A percentile compares a stretch with the other conserved stretches of the same genome.
These are phyloP conservation scores for Clarias magur DNA, from an alignment of 2,113 vertebrate genomes.

Conservation along the genomic window DNA sequence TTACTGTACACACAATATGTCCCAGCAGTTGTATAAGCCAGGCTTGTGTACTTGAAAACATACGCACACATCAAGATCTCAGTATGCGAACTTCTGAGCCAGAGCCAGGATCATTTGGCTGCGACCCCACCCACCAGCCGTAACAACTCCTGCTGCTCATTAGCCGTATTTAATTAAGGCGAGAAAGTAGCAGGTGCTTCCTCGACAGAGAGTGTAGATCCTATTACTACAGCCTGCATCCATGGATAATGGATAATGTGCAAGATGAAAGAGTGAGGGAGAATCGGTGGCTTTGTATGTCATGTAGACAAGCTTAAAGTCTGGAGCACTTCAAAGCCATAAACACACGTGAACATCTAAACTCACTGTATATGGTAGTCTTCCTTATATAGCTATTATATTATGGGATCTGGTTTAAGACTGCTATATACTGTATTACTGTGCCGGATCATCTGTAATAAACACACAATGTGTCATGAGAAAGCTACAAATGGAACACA, in stretches of 20 bases:
- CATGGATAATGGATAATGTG: background rate
- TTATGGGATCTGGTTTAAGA: background rate
- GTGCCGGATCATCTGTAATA: background rate
- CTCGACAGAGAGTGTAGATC: conserved; percentile 20
- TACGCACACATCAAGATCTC: background rate
- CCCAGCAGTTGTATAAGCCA: background rate
- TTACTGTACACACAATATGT: background rate
- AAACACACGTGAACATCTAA: background rate
- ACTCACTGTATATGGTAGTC: background rate
- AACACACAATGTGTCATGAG: background rate
- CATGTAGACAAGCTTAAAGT: conserved; percentile 22
- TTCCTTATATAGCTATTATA: background rate
- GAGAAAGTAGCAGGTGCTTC: conserved; percentile 54
- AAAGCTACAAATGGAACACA: background rate
- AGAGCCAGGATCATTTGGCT: background rate
- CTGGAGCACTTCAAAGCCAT: background rate
- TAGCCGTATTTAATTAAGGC: conserved; percentile 52
- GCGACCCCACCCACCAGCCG: conserved; percentile 20
- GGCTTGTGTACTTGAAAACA: background rate
- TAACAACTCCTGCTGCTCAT: conserved; percentile 45
- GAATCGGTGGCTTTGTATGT: conserved; percentile 21
- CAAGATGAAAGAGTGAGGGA: background rate
- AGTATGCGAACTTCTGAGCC: background rate
- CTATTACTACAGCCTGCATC: conserved; percentile 13
- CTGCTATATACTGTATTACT: background rate